phyloP scores from a whole-genome alignment of 1,140 invertebrate species.

The Cyclargus thomasi region DNA sequence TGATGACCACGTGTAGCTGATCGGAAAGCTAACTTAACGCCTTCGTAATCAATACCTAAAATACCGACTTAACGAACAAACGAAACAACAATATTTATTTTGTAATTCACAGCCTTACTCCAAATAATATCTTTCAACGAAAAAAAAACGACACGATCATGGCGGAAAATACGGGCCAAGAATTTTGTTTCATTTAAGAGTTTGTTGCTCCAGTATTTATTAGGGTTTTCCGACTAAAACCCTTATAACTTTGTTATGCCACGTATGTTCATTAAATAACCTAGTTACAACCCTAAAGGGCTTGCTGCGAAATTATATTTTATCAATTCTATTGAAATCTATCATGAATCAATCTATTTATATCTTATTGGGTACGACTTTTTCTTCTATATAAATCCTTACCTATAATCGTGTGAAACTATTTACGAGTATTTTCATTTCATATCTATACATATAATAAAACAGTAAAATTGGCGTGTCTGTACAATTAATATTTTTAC shows the following conservation, averaged over 20 bases:
- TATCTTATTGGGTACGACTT: neutral
- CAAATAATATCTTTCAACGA: neutral
- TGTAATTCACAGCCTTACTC: too few relatives aligned
- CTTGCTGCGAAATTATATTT: neutral
- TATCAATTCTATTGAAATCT: neutral
- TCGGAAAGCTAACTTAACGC: too few relatives aligned
- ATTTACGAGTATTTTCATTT: too few relatives aligned
- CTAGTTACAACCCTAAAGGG: neutral
- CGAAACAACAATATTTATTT: too few relatives aligned
- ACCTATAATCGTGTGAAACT: too few relatives aligned
- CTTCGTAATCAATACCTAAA: too few relatives aligned
- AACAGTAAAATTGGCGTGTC: too few relatives aligned
- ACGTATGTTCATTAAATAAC: constrained; percentile 3
- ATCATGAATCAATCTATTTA: neutral
- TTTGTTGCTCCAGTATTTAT: neutral
- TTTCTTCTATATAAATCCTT: neutral
- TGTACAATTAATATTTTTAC: too few relatives aligned
- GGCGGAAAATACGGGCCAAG: neutral
- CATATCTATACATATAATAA: too few relatives aligned
- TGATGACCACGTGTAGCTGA: too few relatives aligned
- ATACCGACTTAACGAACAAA: too few relatives aligned
- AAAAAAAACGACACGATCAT: neutral
- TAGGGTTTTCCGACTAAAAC: neutral
- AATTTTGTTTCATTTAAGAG: constrained; percentile 1
- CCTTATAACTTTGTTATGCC: constrained; percentile 1